Base-by-base conservation (phyloP, 64 coral and sea anemone genomes). In the Actinia equina region DNA sequence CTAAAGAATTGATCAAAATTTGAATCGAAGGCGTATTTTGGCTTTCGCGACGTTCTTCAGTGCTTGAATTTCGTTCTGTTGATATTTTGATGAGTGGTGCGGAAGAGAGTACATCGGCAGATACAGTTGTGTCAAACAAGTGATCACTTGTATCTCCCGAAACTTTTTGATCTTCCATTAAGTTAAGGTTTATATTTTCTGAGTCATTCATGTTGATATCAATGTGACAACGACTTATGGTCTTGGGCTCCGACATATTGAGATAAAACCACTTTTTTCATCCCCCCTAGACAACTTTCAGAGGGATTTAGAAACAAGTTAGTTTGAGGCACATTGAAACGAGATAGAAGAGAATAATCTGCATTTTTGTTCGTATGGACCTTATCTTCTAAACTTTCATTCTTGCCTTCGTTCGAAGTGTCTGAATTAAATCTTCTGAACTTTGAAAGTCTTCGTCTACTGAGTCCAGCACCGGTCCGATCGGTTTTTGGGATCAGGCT, bases 211-310 rank as follows among this genome's bases (percentile, higher is more conserved):
- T 60, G 77, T 95, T 87, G 12, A 95, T 55, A 87, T 82, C 79
- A 45, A 95, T 95, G 79, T 95, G 90, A 89, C 94, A 95, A 10
- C 94, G 90, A 54, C 94, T 95, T 27, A 77, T 25, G 94, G 94
- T 84, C 80, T 87, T 7, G 67, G 69, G 43, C 16, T 41, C 3
- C 42, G 63, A 84, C 82, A 77, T 14, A 42, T 43, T 55, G 80
- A 37, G 69, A 8, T 23, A 9, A 26, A 41, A 74, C 23, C 69
- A 0, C 69, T 15, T 74, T 46, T 44, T 52, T 81, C 44, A 81
- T 52, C 52, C 44, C 78, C 2, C 3, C 19, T 37, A 8, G 18
- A 6, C 1, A 22, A 1, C 22, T 65, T n/a, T 74, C 69, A 74
- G 13, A 26, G 3, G 69, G 69, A 74, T 41, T 74, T 41, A 74